These are phyloP conservation scores for Nomada ferruginata DNA, from an alignment of 2,888 invertebrate species.

Conservation along the genomic window DNA sequence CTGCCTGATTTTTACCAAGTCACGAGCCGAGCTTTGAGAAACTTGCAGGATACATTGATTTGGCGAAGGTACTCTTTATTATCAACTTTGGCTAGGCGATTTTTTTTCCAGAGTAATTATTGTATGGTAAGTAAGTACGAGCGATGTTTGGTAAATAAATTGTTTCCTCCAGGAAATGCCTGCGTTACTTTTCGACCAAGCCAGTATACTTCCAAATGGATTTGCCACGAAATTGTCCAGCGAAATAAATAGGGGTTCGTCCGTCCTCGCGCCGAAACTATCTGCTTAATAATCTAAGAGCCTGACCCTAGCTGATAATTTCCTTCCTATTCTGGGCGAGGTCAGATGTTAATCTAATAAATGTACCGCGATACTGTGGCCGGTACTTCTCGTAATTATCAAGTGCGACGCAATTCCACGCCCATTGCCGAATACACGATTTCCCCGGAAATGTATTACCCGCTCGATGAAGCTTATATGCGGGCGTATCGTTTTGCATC, in stretches of 20 bases:
- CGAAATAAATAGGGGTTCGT: not conserved
- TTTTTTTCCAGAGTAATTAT: no score
- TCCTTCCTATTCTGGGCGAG: slow-evolving; percentile 49
- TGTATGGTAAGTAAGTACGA: no score
- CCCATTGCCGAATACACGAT: slow-evolving; percentile 59
- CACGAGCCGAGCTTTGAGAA: not conserved
- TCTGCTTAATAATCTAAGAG: slow-evolving; percentile 60
- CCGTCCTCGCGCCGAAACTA: slow-evolving; percentile 19
- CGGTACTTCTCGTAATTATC: slow-evolving; percentile 66
- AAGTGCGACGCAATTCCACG: slow-evolving; percentile 49
- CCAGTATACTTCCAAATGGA: not conserved
- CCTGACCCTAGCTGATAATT: slow-evolving; percentile 61
- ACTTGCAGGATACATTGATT: not conserved
- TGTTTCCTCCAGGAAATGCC: no score
- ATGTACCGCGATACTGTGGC: slow-evolving; percentile 53
- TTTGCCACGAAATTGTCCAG: not conserved
- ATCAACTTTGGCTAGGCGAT: no score
- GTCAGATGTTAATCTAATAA: slow-evolving; percentile 71
- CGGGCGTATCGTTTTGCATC: not conserved
- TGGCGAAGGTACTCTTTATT: slow-evolving; percentile 8
- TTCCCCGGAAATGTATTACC: slow-evolving; percentile 26
- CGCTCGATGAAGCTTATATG: slow-evolving; percentile 16
- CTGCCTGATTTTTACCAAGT: slow-evolving; percentile 29
- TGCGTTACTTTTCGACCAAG: no score
- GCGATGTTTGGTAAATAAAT: no score